These are phyloP conservation scores for Halcyon senegalensis DNA, from an alignment of 2,113 vertebrate species.

Conservation along the genomic window DNA sequence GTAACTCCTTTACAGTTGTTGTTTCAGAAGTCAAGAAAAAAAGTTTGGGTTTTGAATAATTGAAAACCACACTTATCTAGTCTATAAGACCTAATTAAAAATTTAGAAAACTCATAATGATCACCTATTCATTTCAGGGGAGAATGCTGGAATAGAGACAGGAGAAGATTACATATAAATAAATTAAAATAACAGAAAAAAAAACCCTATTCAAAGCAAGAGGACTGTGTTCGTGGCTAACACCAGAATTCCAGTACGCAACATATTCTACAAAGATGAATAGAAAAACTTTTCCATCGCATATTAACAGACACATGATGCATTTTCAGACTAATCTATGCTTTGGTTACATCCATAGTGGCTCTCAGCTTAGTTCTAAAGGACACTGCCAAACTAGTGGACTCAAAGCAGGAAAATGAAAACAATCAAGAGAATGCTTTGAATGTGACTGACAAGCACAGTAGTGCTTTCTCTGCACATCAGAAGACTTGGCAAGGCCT, in stretches of 20 bases:
- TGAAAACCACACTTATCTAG: neutral
- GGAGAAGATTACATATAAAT: constrained; percentile 4
- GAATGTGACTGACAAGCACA: neutral
- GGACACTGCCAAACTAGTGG: neutral
- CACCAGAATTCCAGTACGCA: neutral
- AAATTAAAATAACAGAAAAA: constrained; percentile 6
- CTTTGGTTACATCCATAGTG: neutral
- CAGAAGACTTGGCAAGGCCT: neutral
- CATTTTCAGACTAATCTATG: neutral
- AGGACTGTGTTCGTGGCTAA: neutral
- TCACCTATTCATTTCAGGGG: neutral
- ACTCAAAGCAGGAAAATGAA: neutral
- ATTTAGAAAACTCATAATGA: constrained; percentile 29
- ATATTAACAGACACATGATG: neutral
- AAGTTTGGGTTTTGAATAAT: neutral
- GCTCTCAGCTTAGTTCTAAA: neutral
- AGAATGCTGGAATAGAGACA: neutral
- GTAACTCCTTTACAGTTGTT: neutral
- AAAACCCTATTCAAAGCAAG: neutral
- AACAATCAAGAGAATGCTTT: neutral
- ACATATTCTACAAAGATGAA: neutral
- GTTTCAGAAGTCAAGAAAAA: neutral
- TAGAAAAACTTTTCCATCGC: neutral
- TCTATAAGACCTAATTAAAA: constrained; percentile 42
- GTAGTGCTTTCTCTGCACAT: neutral